These are phyloP conservation scores for Furcula furcula DNA, from an alignment of 2,888 invertebrate genomes.

Conservation along the genomic window DNA sequence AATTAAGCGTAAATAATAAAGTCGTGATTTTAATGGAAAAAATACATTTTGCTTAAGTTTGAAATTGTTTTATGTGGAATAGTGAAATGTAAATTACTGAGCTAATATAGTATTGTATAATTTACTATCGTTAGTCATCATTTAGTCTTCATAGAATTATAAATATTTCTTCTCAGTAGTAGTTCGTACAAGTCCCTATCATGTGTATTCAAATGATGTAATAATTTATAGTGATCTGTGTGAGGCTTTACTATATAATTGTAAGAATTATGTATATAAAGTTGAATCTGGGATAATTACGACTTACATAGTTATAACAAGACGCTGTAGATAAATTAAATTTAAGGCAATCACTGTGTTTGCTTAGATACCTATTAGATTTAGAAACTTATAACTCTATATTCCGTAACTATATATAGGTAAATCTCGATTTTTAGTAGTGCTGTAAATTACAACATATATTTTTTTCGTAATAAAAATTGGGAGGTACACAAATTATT, in stretches of 20 bases:
- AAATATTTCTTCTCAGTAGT: background rate
- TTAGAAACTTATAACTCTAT: conserved; percentile 4
- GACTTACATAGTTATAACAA: conserved; percentile 73
- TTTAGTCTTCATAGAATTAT: background rate
- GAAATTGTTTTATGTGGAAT: too few species aligned
- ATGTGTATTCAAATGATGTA: conserved; percentile 21
- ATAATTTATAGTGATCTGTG: conserved; percentile 52
- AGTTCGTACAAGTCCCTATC: background rate
- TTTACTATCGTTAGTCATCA: too few species aligned
- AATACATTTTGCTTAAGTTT: too few species aligned
- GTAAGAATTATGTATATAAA: conserved; percentile 69
- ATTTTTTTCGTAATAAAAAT: too few species aligned
- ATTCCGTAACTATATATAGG: background rate
- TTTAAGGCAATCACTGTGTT: conserved; percentile 24
- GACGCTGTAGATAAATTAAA: conserved; percentile 41
- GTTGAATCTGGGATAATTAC: conserved; percentile 78
- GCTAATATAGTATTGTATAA: too few species aligned
- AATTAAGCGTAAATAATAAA: too few species aligned
- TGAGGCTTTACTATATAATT: conserved; percentile 64
- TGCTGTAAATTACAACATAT: too few species aligned
- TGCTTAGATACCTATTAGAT: conserved; percentile 28
- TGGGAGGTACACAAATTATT: too few species aligned
- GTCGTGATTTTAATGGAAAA: too few species aligned
- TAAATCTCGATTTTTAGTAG: too few species aligned
- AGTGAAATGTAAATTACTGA: too few species aligned